phyloP scores from a whole-genome alignment of 2,797 vertebrate species.

The Argya squamiceps region DNA sequence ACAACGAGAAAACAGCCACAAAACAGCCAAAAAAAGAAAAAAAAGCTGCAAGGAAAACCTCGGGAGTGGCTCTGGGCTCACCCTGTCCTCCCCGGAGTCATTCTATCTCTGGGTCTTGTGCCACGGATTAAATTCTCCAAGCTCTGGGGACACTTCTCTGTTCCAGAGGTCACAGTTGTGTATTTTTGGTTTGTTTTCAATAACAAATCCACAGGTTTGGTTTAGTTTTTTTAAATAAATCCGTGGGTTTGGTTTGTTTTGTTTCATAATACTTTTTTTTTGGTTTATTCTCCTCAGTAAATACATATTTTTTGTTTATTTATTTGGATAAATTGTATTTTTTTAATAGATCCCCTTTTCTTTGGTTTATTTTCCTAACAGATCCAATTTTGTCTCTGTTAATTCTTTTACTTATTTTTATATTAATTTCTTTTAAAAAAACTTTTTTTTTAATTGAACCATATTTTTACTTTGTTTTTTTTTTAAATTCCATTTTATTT shows the following conservation, averaged over 20 bases:
- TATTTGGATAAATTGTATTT: neutral
- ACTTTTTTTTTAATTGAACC: too few species aligned
- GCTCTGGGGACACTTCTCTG: neutral
- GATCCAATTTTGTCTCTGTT: neutral
- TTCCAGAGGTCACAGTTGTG: neutral
- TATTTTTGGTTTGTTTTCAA: neutral
- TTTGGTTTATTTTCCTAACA: neutral
- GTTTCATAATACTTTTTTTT: neutral
- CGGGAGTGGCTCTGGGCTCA: neutral
- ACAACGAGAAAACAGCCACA: neutral
- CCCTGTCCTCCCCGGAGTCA: neutral
- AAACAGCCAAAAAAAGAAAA: neutral
- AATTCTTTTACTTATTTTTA: neutral
- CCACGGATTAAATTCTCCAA: neutral
- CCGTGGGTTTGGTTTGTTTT: neutral
- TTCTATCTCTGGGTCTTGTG: neutral
- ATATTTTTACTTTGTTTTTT: neutral
- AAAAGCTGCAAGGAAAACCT: too few species aligned
- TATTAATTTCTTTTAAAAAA: neutral
- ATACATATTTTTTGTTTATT: neutral
- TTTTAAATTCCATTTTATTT: neutral
- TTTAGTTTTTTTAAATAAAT: neutral
- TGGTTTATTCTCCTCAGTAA: neutral
- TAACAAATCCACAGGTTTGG: accelerated
- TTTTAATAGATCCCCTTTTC: neutral